These are phyloP conservation scores for Saxicola maurus DNA, from an alignment of 2,797 vertebrate genomes.

Conservation along the genomic window DNA sequence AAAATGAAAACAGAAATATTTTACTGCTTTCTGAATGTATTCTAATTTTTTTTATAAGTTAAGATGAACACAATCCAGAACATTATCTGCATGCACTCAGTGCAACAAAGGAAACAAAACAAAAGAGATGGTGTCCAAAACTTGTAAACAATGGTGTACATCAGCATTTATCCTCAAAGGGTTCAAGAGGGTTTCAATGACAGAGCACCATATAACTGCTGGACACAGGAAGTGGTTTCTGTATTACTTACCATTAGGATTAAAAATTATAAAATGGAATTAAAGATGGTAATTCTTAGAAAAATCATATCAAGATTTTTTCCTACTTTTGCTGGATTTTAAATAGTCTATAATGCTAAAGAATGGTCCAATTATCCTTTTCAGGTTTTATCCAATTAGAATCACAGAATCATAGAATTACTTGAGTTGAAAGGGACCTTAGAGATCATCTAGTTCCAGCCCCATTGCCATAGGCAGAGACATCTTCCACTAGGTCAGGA, in stretches of 20 bases:
- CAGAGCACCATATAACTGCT: background rate
- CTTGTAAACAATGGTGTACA: background rate
- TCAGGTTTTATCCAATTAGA: background rate
- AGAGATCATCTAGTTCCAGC: background rate
- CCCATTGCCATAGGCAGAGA: too few relatives aligned
- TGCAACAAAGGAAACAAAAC: background rate
- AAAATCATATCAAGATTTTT: background rate
- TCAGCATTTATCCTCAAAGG: background rate
- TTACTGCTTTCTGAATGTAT: background rate
- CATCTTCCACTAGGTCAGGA: background rate
- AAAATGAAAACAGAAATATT: background rate
- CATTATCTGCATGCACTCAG: background rate
- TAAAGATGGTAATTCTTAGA: background rate
- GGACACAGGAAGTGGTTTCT: background rate
- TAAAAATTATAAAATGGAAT: background rate
- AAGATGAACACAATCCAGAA: background rate
- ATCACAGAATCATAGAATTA: background rate
- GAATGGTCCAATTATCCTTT: background rate
- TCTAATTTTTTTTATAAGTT: background rate
- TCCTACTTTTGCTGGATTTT: background rate
- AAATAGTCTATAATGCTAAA: background rate
- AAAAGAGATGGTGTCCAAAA: background rate
- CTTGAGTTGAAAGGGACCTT: background rate
- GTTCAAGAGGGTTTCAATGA: background rate
- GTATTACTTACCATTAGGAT: background rate